phyloP scores from a whole-genome alignment of 2,888 invertebrate genomes.

The Pandemis heparana region DNA sequence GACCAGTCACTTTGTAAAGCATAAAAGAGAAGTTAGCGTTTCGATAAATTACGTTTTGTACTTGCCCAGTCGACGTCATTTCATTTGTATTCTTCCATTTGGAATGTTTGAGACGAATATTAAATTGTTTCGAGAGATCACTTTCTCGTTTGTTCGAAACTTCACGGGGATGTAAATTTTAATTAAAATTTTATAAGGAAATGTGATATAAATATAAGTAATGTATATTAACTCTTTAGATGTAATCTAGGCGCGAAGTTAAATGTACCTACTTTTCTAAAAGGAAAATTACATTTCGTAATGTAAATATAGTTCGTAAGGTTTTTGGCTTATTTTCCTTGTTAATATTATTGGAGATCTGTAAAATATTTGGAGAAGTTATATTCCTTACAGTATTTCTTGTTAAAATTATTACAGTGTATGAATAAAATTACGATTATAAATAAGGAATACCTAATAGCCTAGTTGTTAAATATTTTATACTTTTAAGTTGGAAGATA shows the following conservation, averaged over 20 bases:
- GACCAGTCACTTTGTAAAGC: slow-evolving; percentile 43
- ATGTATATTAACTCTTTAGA: slow-evolving; percentile 21
- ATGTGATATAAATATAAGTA: slow-evolving; percentile 69
- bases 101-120: slow-evolving; percentile 47
- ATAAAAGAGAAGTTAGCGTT: slow-evolving; percentile 38
- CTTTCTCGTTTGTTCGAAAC: slow-evolving; percentile 46
- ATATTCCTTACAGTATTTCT: slow-evolving; percentile 33
- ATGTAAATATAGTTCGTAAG: slow-evolving; percentile 38
- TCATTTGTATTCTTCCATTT: slow-evolving; percentile 42
- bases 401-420: slow-evolving; percentile 33
- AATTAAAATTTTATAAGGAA: slow-evolving; percentile 60
- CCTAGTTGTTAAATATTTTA: slow-evolving; percentile 21
- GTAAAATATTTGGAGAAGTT: slow-evolving; percentile 39
- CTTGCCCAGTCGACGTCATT: slow-evolving; percentile 31
- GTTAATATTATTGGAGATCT: slow-evolving; percentile 41
- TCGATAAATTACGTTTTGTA: slow-evolving; percentile 38
- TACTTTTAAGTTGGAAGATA: slow-evolving; percentile 7
- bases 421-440: slow-evolving; percentile 28
- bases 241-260: slow-evolving; percentile 25
- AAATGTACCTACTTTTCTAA: slow-evolving; percentile 46
- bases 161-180: slow-evolving; percentile 53
- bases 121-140: slow-evolving; percentile 49
- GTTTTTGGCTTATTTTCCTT: slow-evolving; percentile 43
- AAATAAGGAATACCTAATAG: slow-evolving; percentile 25
- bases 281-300: slow-evolving; percentile 38